phyloP scores from a whole-genome alignment of 2,113 vertebrate genomes.

The Passer montanus region DNA sequence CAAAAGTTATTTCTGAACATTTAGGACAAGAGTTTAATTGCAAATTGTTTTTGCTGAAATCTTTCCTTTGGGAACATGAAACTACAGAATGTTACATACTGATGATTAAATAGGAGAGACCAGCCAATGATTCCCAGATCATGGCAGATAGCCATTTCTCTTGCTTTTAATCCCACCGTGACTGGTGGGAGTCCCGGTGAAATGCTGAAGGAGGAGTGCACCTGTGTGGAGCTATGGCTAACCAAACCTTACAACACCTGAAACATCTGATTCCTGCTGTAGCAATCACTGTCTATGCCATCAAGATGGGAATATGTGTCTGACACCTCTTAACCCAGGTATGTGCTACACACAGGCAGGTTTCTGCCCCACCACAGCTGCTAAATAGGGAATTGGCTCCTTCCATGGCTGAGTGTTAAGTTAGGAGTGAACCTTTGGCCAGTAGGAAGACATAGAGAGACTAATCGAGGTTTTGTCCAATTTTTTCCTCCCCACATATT shows the following conservation, averaged over 20 bases:
- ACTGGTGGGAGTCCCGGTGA: background rate
- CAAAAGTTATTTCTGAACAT: background rate
- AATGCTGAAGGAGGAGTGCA: background rate
- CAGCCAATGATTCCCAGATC: background rate
- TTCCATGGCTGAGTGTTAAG: background rate
- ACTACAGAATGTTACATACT: background rate
- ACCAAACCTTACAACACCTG: background rate
- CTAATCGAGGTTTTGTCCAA: fast-evolving
- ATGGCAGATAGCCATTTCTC: background rate
- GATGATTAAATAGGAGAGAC: background rate
- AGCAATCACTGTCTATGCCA: fast-evolving
- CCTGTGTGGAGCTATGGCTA: fast-evolving
- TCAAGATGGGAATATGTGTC: background rate
- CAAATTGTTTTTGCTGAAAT: background rate
- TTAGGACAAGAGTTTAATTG: background rate
- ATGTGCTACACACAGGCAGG: background rate
- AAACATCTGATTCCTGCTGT: background rate
- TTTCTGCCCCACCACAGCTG: background rate
- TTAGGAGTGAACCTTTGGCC: background rate
- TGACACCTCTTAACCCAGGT: background rate
- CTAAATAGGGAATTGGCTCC: background rate
- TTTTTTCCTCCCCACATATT: background rate
- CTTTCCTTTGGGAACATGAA: background rate
- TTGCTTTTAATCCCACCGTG: background rate
- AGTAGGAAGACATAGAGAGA: background rate